Evolutionary conservation across 2,888 invertebrate genomes (phyloP), one percentile per base, ranked within the genome.

Genomic region (Rotaria socialis): DNA sequence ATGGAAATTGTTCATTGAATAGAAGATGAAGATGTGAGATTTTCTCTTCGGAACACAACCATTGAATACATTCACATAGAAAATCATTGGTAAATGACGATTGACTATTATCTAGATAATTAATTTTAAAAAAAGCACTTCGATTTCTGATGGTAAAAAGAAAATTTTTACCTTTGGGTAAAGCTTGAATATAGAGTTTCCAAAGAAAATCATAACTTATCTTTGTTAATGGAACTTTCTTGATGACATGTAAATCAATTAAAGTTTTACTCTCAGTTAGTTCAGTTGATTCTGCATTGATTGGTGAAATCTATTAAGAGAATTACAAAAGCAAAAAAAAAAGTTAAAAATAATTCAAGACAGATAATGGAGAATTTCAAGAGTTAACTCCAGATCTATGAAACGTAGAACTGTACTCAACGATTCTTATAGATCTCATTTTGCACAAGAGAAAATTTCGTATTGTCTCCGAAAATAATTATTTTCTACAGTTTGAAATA

Each of bases 221-320:
- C 19, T 7, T 47, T 24, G 47, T 47, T 24, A 80, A 47, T n/a
- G 80, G 47, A 80, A 2, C 10, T 80, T 80, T 80, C 47, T 80
- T n/a, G 11, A 80, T n/a, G 0, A 47, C 8, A 47, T 67, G 67
- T 19, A 35, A 35, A 16, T 67, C 67, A 67, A 67, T 27, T 19
- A 67, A 35, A 6, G 14, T 35, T 67, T 67, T 16, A 19, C 27
- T 35, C 35, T 84, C 80, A 43, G 24, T 11, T 6, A 16, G n/a
- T 19, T 86, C 84, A 11, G 50, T 60, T 35, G n/a, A 24, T 41
- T 86, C 84, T 14, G 60, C 84, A 50, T 86, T 84, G 16, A 60
- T 84, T 47, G 58, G 86, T 24, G 84, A 84, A 58, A 86, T 60
- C 58, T 86, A 50, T 50, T 50, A 50, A 11, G 11, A 11, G 50